Percentiles rank a stretch among this genome's conserved stretches.
Conservation (phyloP, 2,797 vertebrate species). For the Arremon aurantiirostris region DNA sequence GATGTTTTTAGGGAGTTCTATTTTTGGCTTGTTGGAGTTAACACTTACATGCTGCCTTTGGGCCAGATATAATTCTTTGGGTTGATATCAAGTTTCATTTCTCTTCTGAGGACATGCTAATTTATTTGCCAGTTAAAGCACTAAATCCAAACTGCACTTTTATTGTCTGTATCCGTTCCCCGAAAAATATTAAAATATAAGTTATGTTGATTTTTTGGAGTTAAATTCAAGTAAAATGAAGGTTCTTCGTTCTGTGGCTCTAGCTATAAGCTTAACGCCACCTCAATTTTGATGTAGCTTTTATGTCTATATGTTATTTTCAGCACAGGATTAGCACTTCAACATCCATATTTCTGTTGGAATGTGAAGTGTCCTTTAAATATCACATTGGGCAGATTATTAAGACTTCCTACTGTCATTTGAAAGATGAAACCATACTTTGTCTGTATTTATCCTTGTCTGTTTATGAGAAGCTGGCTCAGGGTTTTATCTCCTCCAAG, state of each 20-base stretch:
- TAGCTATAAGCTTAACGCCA: background rate
- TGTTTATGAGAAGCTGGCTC: conserved; percentile 21
- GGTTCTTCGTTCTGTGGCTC: background rate
- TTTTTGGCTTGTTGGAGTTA: background rate
- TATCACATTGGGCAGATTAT: conserved; percentile 39
- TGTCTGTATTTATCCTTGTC: background rate
- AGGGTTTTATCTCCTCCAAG: conserved; percentile 45
- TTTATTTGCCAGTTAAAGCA: conserved; percentile 5
- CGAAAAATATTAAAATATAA: background rate
- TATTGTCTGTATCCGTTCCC: background rate
- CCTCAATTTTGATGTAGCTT: conserved; percentile 12
- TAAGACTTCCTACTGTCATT: conserved; percentile 59
- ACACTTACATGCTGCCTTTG: background rate
- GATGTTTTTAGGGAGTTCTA: background rate
- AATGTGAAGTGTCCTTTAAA: conserved; percentile 41
- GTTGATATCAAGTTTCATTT: background rate
- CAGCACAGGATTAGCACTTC: conserved; percentile 36
- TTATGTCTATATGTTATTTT: background rate
- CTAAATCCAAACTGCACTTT: background rate
- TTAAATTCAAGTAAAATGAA: background rate
- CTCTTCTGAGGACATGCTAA: background rate
- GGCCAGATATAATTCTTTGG: background rate
- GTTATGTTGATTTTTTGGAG: background rate
- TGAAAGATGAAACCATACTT: conserved; percentile 37
- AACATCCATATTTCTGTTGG: conserved; percentile 26